Evolutionary conservation across 2,113 vertebrate genomes (phyloP).

Genomic region (Geothlypis trichas): DNA sequence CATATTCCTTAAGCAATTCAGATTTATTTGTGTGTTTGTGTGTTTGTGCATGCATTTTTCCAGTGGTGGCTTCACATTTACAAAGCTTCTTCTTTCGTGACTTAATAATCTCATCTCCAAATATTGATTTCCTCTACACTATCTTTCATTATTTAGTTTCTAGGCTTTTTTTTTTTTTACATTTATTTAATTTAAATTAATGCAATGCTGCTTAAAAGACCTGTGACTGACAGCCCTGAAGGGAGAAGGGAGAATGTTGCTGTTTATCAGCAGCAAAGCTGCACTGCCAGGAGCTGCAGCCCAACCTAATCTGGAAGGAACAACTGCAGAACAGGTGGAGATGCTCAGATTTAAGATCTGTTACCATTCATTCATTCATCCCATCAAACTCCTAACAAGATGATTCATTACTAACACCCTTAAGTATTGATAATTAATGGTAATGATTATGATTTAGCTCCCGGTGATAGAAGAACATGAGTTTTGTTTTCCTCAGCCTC

Average conservation of each 20-base stretch:
- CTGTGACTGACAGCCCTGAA: neutral
- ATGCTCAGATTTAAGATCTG: neutral
- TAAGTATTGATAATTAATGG: neutral
- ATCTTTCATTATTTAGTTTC: neutral
- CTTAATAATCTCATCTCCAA: neutral
- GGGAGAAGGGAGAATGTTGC: neutral
- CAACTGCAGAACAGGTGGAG: neutral
- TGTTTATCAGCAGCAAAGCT: neutral
- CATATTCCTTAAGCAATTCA: slow-evolving; percentile 39
- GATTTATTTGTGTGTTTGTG: neutral
- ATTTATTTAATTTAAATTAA: neutral
- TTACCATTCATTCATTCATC: neutral
- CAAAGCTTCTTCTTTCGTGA: neutral
- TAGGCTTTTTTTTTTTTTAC: neutral
- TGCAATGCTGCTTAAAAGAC: neutral
- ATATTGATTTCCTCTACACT: neutral
- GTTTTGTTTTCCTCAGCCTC: neutral
- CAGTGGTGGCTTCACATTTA: neutral
- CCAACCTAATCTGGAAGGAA: neutral
- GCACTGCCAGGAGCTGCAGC: neutral
- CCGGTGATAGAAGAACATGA: neutral
- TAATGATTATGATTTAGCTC: neutral
- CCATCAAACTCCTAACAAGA: neutral
- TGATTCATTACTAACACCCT: neutral
- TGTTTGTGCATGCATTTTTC: neutral